Conservation (phyloP, 2,888 invertebrate genomes). For the Thymelicus sylvestris region DNA sequence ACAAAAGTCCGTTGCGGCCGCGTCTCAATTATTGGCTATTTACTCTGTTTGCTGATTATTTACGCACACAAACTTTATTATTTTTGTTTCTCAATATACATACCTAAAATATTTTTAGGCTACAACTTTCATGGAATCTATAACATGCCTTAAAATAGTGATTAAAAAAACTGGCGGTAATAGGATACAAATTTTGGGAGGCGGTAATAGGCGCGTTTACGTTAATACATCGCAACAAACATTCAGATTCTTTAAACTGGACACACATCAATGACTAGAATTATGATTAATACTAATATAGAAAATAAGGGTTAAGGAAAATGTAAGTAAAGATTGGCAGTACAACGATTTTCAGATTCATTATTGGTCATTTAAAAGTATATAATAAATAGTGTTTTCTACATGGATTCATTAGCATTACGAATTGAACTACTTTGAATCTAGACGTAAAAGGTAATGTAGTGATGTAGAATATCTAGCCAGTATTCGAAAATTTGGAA, state of each 20-base stretch:
- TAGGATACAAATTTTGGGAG: too few relatives aligned
- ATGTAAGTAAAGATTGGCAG: conserved; percentile 20
- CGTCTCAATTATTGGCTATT: too few relatives aligned
- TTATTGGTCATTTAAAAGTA: conserved; percentile 15
- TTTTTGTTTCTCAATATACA: too few relatives aligned
- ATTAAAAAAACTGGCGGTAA: too few relatives aligned
- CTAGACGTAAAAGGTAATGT: conserved; percentile 14
- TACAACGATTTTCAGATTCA: conserved; percentile 20
- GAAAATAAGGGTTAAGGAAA: conserved; percentile 11
- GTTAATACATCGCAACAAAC: conserved; percentile 14
- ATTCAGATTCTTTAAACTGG: conserved; percentile 25
- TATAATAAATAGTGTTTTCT: conserved; percentile 13
- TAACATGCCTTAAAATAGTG: too few relatives aligned
- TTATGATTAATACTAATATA: conserved; percentile 9
- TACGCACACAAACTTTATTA: too few relatives aligned
- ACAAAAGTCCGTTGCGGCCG: too few relatives aligned
- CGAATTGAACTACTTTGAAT: conserved; percentile 25
- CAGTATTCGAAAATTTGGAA: background rate
- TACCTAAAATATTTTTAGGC: too few relatives aligned
- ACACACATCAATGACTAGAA: conserved; percentile 30
- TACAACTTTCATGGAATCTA: too few relatives aligned
- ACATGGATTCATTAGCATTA: conserved; percentile 20
- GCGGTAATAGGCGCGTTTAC: too few relatives aligned
- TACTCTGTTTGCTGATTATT: too few relatives aligned
- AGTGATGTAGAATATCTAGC: conserved; percentile 44